Conservation (phyloP, 2,113 vertebrate genomes). For the Leptobrachium ailaonicum region DNA sequence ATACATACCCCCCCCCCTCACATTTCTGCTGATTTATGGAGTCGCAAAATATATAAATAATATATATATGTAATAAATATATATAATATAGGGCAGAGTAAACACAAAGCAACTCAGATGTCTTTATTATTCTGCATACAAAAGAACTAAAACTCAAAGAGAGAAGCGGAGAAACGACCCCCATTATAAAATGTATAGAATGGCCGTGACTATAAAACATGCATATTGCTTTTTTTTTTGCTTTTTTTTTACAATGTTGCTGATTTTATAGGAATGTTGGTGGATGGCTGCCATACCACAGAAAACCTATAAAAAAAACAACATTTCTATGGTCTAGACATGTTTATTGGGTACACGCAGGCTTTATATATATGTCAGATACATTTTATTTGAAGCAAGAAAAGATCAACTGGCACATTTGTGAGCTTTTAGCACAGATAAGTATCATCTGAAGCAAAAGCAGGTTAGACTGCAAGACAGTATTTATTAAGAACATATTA, state of each 20-base stretch:
- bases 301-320: slow-evolving; percentile 40
- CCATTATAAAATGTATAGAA: slow-evolving; percentile 13
- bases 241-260: slow-evolving; percentile 34
- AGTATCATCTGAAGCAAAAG: slow-evolving; percentile 19
- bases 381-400: slow-evolving; percentile 39
- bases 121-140: not conserved
- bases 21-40: too few species aligned
- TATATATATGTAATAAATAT: too few species aligned
- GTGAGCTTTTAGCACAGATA: slow-evolving; percentile 29
- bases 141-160: not conserved
- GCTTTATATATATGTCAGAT: slow-evolving; percentile 45
- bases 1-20: too few species aligned
- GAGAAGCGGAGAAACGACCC: not conserved
- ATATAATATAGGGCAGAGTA: not conserved
- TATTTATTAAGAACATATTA: not conserved
- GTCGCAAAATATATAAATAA: too few species aligned
- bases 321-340: slow-evolving; percentile 46
- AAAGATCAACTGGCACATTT: slow-evolving; percentile 38
- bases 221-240: slow-evolving; percentile 17
- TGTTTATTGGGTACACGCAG: slow-evolving; percentile 46
- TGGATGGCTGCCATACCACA: slow-evolving; percentile 38
- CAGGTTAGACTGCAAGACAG: not conserved
- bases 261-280: slow-evolving; percentile 44
- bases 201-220: slow-evolving; percentile 25
- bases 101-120: not conserved